A percentile compares a stretch with the other conserved stretches of the same genome.
phyloP scores from a whole-genome alignment of 2,113 vertebrate species.

The Eretmochelys imbricata region DNA sequence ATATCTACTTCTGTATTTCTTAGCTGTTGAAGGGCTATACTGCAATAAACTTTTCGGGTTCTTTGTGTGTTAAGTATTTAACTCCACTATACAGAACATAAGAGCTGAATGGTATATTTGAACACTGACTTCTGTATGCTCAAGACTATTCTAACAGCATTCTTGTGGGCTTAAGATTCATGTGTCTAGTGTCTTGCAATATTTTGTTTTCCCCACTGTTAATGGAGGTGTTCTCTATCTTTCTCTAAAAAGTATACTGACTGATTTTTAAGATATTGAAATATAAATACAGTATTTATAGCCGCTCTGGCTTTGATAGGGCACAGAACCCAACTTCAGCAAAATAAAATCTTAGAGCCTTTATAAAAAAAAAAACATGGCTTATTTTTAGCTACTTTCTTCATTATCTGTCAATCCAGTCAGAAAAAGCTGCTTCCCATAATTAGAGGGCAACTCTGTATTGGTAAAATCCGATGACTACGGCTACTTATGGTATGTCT shows the following conservation, averaged over 20 bases:
- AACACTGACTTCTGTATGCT: background rate
- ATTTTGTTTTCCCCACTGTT: background rate
- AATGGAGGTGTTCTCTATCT: background rate
- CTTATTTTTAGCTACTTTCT: background rate
- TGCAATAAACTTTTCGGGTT: background rate
- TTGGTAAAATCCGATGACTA: background rate
- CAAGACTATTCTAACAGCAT: background rate
- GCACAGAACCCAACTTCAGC: background rate
- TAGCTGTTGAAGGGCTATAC: rapidly evolving
- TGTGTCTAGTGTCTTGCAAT: background rate
- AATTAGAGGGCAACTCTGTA: background rate
- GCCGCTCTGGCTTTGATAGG: too few relatives aligned
- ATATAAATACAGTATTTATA: too few relatives aligned
- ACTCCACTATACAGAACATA: background rate
- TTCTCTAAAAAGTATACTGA: background rate
- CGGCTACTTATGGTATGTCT: background rate
- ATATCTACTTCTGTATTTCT: background rate
- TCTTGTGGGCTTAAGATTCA: background rate
- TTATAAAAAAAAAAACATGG: background rate
- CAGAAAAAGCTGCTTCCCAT: background rate
- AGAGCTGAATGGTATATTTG: background rate
- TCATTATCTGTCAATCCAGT: background rate
- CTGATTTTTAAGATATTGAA: background rate
- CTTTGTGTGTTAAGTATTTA: background rate
- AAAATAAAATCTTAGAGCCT: background rate